A percentile compares a stretch with the other conserved stretches of the same genome.
phyloP scores from a whole-genome alignment of 1,140 invertebrate genomes.

The Aporrectodea caliginosa region DNA sequence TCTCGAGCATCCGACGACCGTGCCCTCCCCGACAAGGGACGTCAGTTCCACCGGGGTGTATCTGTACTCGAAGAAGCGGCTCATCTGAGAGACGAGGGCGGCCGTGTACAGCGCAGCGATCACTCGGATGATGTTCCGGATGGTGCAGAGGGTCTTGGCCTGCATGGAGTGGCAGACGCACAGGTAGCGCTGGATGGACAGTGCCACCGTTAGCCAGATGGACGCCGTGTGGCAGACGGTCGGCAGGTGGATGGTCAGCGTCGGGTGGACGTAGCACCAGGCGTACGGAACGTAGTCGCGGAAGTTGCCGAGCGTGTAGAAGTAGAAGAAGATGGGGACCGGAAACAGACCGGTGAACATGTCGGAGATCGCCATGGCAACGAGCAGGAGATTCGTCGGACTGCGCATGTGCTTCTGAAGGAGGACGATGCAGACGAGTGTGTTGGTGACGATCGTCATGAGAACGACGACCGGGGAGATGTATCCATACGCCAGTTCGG shows the following conservation, averaged over 20 bases:
- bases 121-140: slow-evolving; percentile 71
- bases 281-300: slow-evolving; percentile 47
- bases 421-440: slow-evolving; percentile 71
- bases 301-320: slow-evolving; percentile 82
- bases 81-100: slow-evolving; percentile 71
- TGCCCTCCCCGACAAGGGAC: slow-evolving; percentile 56
- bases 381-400: slow-evolving; percentile 63
- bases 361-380: slow-evolving; percentile 67
- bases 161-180: slow-evolving; percentile 80
- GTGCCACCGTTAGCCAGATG: slow-evolving; percentile 18
- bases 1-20: not conserved
- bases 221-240: slow-evolving; percentile 67
- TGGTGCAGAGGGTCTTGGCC: slow-evolving; percentile 76
- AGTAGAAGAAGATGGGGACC: slow-evolving; percentile 77
- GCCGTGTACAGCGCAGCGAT: slow-evolving; percentile 68
- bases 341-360: slow-evolving; percentile 75
- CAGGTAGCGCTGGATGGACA: slow-evolving; percentile 74
- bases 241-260: slow-evolving; percentile 68
- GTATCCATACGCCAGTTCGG: slow-evolving; percentile 1
- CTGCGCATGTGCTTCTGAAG: slow-evolving; percentile 61
- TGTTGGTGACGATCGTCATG: slow-evolving; percentile 79
- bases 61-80: slow-evolving; percentile 67
- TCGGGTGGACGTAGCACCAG: slow-evolving; percentile 69
- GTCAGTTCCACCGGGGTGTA: slow-evolving; percentile 57
- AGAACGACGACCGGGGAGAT: slow-evolving; percentile 68